Percentiles rank a stretch among this genome's conserved stretches.
Conservation (phyloP, 1,140 invertebrate species). For the Drosophila subobscura region DNA sequence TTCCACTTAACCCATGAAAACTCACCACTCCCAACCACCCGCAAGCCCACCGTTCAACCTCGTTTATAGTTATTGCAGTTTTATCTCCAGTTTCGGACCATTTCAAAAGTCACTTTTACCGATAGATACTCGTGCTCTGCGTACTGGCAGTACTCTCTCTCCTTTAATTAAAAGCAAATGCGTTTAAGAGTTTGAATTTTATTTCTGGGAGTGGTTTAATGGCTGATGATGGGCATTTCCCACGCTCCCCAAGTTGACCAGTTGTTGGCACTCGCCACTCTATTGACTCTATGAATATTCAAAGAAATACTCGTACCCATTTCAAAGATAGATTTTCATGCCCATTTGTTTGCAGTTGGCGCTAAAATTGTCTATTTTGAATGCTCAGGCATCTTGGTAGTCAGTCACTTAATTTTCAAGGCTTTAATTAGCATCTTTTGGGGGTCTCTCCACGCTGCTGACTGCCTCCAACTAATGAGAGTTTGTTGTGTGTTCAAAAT, state of each 20-base stretch:
- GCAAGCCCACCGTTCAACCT: slow-evolving; percentile 46
- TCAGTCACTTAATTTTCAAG: slow-evolving; percentile 31
- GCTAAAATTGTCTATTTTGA: slow-evolving; percentile 38
- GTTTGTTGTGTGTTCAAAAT: slow-evolving; percentile 1
- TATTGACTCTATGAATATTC: slow-evolving; percentile 13
- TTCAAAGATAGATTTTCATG: slow-evolving; percentile 43
- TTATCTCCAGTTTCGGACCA: slow-evolving; percentile 65
- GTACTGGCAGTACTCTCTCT: slow-evolving; percentile 13
- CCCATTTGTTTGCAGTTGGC: slow-evolving; percentile 33
- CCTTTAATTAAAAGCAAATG: slow-evolving; percentile 73
- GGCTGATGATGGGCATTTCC: slow-evolving; percentile 43
- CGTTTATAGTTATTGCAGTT: slow-evolving; percentile 77
- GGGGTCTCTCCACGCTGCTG: slow-evolving; percentile 23
- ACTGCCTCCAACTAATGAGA: slow-evolving; percentile 35
- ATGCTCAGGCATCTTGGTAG: slow-evolving; percentile 8
- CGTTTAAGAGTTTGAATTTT: slow-evolving; percentile 40
- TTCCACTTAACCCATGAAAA: background rate
- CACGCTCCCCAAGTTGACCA: slow-evolving; percentile 25
- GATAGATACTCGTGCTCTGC: slow-evolving; percentile 1
- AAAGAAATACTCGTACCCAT: slow-evolving; percentile 5
- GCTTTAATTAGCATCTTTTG: slow-evolving; percentile 54
- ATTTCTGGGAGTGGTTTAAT: slow-evolving; percentile 28
- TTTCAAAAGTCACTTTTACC: slow-evolving; percentile 70
- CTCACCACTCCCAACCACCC: slow-evolving; percentile 1
- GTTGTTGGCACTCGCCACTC: background rate